These are phyloP conservation scores for Esox lucius DNA, from an alignment of 2,797 vertebrate species.

Conservation along the genomic window DNA sequence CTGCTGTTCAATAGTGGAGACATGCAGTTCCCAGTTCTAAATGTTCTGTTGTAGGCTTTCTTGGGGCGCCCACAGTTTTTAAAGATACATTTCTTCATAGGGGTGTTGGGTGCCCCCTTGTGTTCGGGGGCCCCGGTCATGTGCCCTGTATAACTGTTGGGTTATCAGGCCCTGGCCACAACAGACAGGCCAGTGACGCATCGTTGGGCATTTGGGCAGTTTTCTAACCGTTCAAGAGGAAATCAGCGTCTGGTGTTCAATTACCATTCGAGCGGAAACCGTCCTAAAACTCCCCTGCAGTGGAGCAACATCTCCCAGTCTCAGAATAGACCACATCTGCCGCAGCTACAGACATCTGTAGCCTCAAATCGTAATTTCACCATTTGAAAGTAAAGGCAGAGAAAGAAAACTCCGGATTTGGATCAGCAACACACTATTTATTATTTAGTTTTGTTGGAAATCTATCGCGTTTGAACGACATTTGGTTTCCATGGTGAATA, in stretches of 20 bases:
- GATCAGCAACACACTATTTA: neutral
- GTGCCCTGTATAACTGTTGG: too few species aligned
- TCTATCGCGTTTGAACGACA: conserved; percentile 43
- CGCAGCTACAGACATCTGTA: too few species aligned
- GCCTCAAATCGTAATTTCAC: too few species aligned
- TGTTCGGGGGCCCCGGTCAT: too few species aligned
- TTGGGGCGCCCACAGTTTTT: too few species aligned
- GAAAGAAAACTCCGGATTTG: neutral
- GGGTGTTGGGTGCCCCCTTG: too few species aligned
- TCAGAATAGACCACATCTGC: too few species aligned
- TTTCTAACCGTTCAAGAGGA: conserved; percentile 63
- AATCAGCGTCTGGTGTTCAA: conserved; percentile 69
- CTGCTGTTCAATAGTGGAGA: conserved; percentile 59
- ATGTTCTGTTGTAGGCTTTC: conserved; percentile 52
- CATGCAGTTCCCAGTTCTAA: conserved; percentile 37
- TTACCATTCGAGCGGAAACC: conserved; percentile 69
- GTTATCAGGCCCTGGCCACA: neutral
- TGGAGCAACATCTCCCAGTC: conserved; percentile 44
- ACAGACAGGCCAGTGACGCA: conserved; percentile 47
- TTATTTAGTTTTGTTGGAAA: neutral
- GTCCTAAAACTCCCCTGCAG: conserved; percentile 63
- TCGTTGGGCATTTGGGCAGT: conserved; percentile 66
- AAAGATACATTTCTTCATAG: too few species aligned
- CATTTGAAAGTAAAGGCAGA: neutral
- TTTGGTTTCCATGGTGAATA: conserved; percentile 60